Evolutionary conservation across 2,113 vertebrate genomes (phyloP), one percentile per base, ranked within the genome.

Genomic region (Laterallus jamaicensis): DNA sequence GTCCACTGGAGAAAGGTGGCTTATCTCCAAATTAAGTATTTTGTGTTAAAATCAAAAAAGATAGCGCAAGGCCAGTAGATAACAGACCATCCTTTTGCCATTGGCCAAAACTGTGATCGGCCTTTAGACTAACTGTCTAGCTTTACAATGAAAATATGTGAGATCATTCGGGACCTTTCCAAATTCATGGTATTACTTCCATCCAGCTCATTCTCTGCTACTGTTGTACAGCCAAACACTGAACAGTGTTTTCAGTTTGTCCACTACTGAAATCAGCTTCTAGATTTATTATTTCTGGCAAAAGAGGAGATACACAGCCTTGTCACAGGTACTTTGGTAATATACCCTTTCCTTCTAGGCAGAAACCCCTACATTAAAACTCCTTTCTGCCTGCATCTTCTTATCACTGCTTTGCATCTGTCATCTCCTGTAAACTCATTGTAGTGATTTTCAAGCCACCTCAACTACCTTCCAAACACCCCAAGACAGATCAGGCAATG

Each of bases 1-100:
- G 16, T 62, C 66, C 76, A 40, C 37, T 73, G 52, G 50, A 96
- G 42, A 63, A 93, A 76, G 12, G 75, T 84, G 78, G 54, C 58
- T 97, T 79, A 60, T 73, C 73, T 95, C 59, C 78, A 94, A 42
- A 79, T 73, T 66, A 97, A 97, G 31, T 49, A 89, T 86, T 95
- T 28, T 83, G 16, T 78, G 52, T 89, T 76, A 80, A 66, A 60
- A 81, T 62, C 71, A 76, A 58, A 96, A 96, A 96, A 70, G 73
- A 91, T 93, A 76, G 15, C 85, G n/a, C 70, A 55, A 90, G 76
- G 79, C 39, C 77, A 89, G 20, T 59, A 89, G 77, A 78, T 32
- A 88, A 73, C 60, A 91, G 94, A 86, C 62, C 8, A 40, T 73
- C 42, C 6, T 89, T 85, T 70, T 86, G 88, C 67, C 44, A 40